Evolutionary conservation across 1,140 invertebrate species (phyloP).

Genomic region (Listronotus bonariensis): DNA sequence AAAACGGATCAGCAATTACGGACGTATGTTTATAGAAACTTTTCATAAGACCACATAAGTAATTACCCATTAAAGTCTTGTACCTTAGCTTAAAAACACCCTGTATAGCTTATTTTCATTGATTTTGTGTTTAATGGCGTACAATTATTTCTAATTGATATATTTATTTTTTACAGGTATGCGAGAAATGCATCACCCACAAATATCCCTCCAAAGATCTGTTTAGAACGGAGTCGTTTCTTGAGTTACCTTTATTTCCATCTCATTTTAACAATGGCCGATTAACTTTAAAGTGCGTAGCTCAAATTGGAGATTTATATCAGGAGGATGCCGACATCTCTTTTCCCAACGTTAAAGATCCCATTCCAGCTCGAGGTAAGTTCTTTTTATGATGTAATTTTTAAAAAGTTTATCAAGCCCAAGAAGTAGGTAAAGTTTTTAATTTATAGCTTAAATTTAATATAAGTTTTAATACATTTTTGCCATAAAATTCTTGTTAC

Average conservation of each 20-base stretch:
- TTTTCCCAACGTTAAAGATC: conserved; percentile 60
- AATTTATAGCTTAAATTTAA: conserved; percentile 16
- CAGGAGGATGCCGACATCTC: conserved; percentile 60
- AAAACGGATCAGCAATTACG: too few species aligned
- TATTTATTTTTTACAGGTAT: conserved; percentile 49
- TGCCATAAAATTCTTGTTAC: conserved; percentile 27
- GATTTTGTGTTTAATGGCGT: too few species aligned
- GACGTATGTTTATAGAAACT: too few species aligned
- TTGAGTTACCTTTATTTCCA: conserved; percentile 51
- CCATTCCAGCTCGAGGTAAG: conserved; percentile 64
- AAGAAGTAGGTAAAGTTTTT: conserved; percentile 5
- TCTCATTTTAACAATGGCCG: conserved; percentile 55
- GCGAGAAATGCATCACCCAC: conserved; percentile 53
- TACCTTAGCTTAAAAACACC: too few species aligned
- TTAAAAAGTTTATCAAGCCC: conserved; percentile 25
- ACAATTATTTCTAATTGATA: neutral
- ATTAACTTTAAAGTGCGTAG: conserved; percentile 60
- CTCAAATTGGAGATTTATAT: conserved; percentile 62
- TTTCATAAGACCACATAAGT: too few species aligned
- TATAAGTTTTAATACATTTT: conserved; percentile 29
- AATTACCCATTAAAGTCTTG: too few species aligned
- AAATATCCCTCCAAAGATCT: conserved; percentile 46
- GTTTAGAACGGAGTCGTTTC: conserved; percentile 49
- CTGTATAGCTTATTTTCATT: too few species aligned
- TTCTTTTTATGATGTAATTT: conserved; percentile 24